Conservation (phyloP, 2,113 vertebrate species). For the Marmota monax region DNA sequence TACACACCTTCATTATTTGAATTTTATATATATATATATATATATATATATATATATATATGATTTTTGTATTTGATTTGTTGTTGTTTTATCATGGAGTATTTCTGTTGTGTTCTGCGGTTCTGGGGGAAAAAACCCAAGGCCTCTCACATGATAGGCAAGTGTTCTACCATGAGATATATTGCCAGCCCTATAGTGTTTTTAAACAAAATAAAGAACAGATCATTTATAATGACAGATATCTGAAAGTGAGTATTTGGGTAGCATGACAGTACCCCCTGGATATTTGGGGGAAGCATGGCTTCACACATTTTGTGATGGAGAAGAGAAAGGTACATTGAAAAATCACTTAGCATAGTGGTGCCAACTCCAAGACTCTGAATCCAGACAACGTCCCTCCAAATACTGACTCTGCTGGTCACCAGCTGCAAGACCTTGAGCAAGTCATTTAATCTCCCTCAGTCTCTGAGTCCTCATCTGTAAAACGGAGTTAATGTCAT, state of each 20-base stretch:
- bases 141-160: background rate
- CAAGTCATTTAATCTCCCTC: background rate
- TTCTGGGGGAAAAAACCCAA: background rate
- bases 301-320: background rate
- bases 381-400: background rate
- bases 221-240: background rate
- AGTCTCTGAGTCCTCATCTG: background rate
- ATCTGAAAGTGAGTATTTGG: background rate
- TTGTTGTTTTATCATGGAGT: background rate
- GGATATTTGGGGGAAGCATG: background rate
- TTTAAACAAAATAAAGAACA: background rate
- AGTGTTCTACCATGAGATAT: background rate
- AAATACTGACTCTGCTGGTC: background rate
- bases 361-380: background rate
- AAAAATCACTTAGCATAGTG: background rate
- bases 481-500: background rate
- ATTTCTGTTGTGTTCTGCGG: background rate
- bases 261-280: background rate
- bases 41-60: background rate
- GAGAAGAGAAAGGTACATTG: background rate
- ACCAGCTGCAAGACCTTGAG: background rate
- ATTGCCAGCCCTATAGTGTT: background rate
- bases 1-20: background rate
- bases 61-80: background rate
- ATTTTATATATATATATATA: background rate